Evolutionary conservation across 2,888 invertebrate species (phyloP), one percentile per base, ranked within the genome.

Genomic region (Leucophora obtusa): DNA sequence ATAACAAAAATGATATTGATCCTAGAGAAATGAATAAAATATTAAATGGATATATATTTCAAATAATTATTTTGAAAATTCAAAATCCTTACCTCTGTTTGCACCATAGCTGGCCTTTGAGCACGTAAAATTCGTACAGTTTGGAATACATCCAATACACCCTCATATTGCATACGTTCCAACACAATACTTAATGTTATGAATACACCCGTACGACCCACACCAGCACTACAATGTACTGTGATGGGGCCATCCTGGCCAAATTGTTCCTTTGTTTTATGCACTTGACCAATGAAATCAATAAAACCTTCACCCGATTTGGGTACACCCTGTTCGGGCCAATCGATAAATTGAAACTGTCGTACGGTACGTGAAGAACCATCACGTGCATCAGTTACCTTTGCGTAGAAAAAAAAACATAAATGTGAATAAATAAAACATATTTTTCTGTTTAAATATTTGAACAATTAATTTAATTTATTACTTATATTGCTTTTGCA

Each of bases 1-100:
- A 92, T 99, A 99, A 92, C 99, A 98, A 92, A 99, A 99, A 91
- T 99, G 98, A 92, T 99, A 99, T 92, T 99, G 99, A 92, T 99
- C 98, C 97, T 97, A 91, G 35, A 91, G 82, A 56, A 15, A 7
- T 28, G 7, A 6, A 11, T 71, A 47, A 66, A 17, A 28, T 15
- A 18, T 6, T 21, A 28, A 6, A 28, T 28, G 3, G 6, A 28
- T 28, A 28, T 28, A 4, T 6, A 6, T 6, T 28, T 28, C 69
- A 70, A 35, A n/a, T n/a, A 18, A 71, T 51, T 60, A 15, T 18
- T 24, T 60, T 43, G 18, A 35, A 43, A 51, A 51, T 38, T 9
- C 1, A 38, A 35, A 24, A 11, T 84, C 43, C 88, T 88, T 91
- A 98, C 98, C 95, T 98, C 98, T 84, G 99, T 98, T 91, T 99